These are phyloP conservation scores for Australoheros facetus DNA, from an alignment of 2,797 vertebrate genomes.

Conservation along the genomic window DNA sequence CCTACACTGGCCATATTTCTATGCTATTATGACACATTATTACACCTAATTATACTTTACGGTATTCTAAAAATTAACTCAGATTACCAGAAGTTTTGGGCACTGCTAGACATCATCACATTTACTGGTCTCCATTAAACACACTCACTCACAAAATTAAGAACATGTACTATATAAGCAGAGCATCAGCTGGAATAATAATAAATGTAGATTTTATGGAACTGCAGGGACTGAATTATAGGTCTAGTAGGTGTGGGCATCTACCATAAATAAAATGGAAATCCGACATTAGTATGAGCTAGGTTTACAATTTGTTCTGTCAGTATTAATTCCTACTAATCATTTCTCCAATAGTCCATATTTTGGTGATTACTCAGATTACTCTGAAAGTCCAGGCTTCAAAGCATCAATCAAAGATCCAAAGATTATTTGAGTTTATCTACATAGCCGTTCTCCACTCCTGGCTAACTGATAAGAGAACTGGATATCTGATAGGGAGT, in stretches of 20 bases:
- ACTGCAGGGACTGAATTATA: neutral
- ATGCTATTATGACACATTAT: neutral
- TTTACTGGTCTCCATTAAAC: neutral
- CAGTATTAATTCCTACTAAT: neutral
- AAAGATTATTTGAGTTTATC: neutral
- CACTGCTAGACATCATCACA: neutral
- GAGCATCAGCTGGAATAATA: neutral
- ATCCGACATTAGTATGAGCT: neutral
- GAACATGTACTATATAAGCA: neutral
- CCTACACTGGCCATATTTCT: neutral
- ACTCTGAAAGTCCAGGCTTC: neutral
- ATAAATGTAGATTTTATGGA: constrained; percentile 1
- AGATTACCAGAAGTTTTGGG: fast-evolving
- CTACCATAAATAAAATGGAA: neutral
- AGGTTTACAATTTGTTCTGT: neutral
- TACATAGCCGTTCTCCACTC: neutral
- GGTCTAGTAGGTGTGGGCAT: neutral
- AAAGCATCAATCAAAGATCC: neutral
- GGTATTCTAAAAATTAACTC: neutral
- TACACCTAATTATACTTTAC: neutral
- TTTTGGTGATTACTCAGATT: neutral
- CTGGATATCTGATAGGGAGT: neutral
- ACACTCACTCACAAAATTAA: neutral
- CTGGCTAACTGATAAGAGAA: neutral
- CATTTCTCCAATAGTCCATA: neutral